Percentiles rank a stretch among this genome's conserved stretches.
These are phyloP conservation scores for Tribolium madens DNA, from an alignment of 1,140 invertebrate species.

Conservation along the genomic window DNA sequence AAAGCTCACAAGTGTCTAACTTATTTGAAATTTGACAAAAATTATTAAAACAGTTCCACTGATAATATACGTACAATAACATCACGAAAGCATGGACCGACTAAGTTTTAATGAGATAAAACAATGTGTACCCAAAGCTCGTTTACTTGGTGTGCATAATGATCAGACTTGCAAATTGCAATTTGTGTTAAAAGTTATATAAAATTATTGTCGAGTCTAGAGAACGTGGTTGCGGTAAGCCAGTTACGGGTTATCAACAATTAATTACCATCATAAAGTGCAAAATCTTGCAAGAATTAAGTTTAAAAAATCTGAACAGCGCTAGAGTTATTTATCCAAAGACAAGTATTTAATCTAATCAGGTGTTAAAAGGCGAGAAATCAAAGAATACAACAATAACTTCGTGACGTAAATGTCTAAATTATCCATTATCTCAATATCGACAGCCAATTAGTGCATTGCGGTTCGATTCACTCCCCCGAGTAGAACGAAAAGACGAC, in stretches of 20 bases:
- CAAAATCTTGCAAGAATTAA: neutral
- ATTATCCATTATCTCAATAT: constrained; percentile 53
- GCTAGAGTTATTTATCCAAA: neutral
- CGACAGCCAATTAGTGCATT: constrained; percentile 50
- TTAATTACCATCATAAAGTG: neutral
- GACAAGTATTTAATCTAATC: constrained; percentile 16
- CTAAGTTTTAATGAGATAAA: constrained; percentile 29
- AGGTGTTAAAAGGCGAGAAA: constrained; percentile 18
- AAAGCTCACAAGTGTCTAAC: too few relatives aligned
- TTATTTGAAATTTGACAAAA: neutral
- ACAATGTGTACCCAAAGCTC: neutral
- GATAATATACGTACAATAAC: neutral
- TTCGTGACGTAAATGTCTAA: constrained; percentile 25
- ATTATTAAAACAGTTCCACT: neutral
- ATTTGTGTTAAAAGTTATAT: constrained; percentile 24
- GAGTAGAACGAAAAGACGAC: constrained; percentile 46
- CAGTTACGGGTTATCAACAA: neutral
- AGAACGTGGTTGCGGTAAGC: neutral
- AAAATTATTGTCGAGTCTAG: constrained; percentile 4
- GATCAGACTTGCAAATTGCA: constrained; percentile 20
- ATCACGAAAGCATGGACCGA: neutral
- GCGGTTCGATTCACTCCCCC: constrained; percentile 31
- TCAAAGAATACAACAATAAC: constrained; percentile 29
- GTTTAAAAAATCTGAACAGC: neutral
- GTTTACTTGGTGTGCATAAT: constrained; percentile 14